phyloP scores from a whole-genome alignment of 2,888 invertebrate genomes.

The Boloria selene region DNA sequence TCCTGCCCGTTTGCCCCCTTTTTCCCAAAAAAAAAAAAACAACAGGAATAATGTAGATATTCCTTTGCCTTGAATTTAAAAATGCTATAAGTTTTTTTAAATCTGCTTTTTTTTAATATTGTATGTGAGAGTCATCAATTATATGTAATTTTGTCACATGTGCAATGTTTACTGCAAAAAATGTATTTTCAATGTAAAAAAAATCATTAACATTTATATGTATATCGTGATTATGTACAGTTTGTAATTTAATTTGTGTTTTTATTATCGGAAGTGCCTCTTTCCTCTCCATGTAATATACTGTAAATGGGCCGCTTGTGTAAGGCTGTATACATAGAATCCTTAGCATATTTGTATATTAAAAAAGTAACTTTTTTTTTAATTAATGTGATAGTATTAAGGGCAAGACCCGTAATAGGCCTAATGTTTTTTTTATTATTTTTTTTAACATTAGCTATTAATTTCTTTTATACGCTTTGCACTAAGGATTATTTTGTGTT shows the following conservation, averaged over 20 bases:
- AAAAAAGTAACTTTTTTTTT: slow-evolving; percentile 52
- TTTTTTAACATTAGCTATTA: slow-evolving; percentile 55
- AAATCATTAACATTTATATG: slow-evolving; percentile 59
- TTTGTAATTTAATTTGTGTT: slow-evolving; percentile 52
- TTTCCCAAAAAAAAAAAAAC: too few relatives aligned
- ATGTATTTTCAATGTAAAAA: slow-evolving; percentile 59
- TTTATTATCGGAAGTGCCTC: slow-evolving; percentile 77
- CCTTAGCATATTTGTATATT: slow-evolving; percentile 58
- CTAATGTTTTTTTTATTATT: slow-evolving; percentile 66
- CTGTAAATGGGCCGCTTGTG: slow-evolving; percentile 70
- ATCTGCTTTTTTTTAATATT: neutral
- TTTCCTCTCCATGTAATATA: slow-evolving; percentile 72
- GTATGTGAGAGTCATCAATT: slow-evolving; percentile 4
- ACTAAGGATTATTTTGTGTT: slow-evolving; percentile 73
- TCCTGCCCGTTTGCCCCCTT: too few relatives aligned
- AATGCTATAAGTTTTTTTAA: too few relatives aligned
- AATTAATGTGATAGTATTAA: slow-evolving; percentile 60
- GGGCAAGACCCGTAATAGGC: slow-evolving; percentile 47
- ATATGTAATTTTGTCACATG: slow-evolving; percentile 2
- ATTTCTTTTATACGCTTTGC: slow-evolving; percentile 64
- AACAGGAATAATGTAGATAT: too few relatives aligned
- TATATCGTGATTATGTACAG: slow-evolving; percentile 72
- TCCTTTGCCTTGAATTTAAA: too few relatives aligned
- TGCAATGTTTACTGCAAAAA: slow-evolving; percentile 21
- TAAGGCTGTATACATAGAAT: slow-evolving; percentile 68